Evolutionary conservation across 2,113 vertebrate species (phyloP), one percentile per base, ranked within the genome.

Genomic region (Xiphophorus couchianus): DNA sequence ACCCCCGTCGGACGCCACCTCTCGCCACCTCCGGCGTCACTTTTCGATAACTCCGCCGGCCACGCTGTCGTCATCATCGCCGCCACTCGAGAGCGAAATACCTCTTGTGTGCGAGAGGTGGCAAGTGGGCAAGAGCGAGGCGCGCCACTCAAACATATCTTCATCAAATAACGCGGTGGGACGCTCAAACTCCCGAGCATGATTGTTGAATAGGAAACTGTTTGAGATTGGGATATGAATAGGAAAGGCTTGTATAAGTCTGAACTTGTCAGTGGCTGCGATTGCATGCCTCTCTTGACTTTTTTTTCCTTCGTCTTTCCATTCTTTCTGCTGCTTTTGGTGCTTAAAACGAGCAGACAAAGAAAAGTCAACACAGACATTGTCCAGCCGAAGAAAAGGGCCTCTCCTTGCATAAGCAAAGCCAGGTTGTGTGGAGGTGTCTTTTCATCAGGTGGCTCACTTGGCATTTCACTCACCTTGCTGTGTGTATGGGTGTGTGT

Each of bases 281-380:
- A 73, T 78, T 88, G 90, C 91, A 90, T 90, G 90, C 88, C 76
- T 87, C 37, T 78, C 86, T 73, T 83, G 73, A 78, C 74, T 61
- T 58, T 77, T 80, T 86, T 76, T 87, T 74, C 73, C 35, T 37
- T 15, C 27, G n/a, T 48, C 44, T 48, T 48, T 17, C 17, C 64
- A 62, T 74, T 85, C 85, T 90, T 90, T 88, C 84, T 91, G 82
- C 82, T 84, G 89, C 82, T 87, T 88, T 93, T 81, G 83, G 84
- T 90, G 87, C 89, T 93, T 91, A 86, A 92, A 92, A 90, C 86
- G 85, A 81, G 83, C 84, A 86, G 92, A 94, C 93, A 94, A 93
- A 91, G 91, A 86, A 91, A 92, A 91, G 94, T 94, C 93, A 94
- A 94, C 93, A 93, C 78, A 84, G 86, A 87, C 87, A 92, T 93